Evolutionary conservation across 2,113 vertebrate species (phyloP), one percentile per base, ranked within the genome.

Genomic region (Ploceus nigricollis): DNA sequence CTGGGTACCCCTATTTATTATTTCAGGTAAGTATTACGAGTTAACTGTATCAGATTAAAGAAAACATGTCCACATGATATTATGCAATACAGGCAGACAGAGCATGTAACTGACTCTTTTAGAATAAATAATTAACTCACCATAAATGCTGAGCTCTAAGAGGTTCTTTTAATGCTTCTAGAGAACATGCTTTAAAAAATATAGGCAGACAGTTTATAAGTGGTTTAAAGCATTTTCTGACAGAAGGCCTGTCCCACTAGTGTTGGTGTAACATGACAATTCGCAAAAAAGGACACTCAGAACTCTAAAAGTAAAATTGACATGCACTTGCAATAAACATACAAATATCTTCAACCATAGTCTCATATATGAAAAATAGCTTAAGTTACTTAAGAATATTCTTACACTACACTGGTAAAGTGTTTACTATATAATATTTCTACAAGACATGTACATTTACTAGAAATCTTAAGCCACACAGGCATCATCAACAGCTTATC

Each of bases 261-360:
- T 71, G 28, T 93, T 82, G 23, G 48, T 91, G 47, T 84, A 88
- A 92, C n/a, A 88, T 51, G 90, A 44, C 23, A 61, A 84, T 94
- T 97, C 94, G 95, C 82, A 51, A 81, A 77, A 95, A 94, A 96
- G 78, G 94, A 97, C 85, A 72, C 22, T 81, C 79, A 93, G 44
- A 84, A 88, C 66, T 96, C 87, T 97, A 90, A 95, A 97, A 97
- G 94, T 96, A 97, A 98, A 97, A 92, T 66, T 95, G 97, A 97
- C 95, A 97, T 91, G 93, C 93, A 97, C 95, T 97, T 96, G 91
- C 96, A 97, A 71, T 66, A 95, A 93, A 95, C 93, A 93, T 77
- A 94, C 50, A 63, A 45, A 61, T 73, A 94, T 28, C 12, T 96
- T 93, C 88, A 90, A 87, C 68, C 79, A 90, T 97, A 82, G 71